Percentiles rank a stretch among this genome's conserved stretches.
These are phyloP conservation scores for Anadara kagoshimensis DNA, from an alignment of 1,140 invertebrate genomes.

Conservation along the genomic window DNA sequence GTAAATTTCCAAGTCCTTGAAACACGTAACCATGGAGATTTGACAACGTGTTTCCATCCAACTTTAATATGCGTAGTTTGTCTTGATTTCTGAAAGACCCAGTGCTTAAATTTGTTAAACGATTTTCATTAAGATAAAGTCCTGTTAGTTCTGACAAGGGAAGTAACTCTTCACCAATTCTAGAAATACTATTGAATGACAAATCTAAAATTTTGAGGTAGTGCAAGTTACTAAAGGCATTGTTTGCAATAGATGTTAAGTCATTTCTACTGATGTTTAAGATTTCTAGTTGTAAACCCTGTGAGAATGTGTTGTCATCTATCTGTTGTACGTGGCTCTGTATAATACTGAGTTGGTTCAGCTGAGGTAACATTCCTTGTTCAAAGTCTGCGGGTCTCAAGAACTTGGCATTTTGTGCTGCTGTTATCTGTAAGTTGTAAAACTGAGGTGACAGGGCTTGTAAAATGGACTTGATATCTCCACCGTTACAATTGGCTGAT, in stretches of 20 bases:
- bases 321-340: slow-evolving; percentile 7
- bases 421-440: no score
- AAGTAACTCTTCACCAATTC: slow-evolving; percentile 38
- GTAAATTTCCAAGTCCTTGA: slow-evolving; percentile 43
- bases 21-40: slow-evolving; percentile 44
- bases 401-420: no score
- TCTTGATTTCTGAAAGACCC: slow-evolving; percentile 38
- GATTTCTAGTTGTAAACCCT: slow-evolving; percentile 27
- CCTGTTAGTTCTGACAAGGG: slow-evolving; percentile 36
- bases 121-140: slow-evolving; percentile 50
- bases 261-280: slow-evolving; percentile 55
- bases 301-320: slow-evolving; percentile 37
- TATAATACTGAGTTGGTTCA: no score
- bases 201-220: slow-evolving; percentile 47
- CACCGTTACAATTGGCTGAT: no score
- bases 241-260: slow-evolving; percentile 37
- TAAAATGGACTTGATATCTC: no score
- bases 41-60: slow-evolving; percentile 54
- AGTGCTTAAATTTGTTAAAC: slow-evolving; percentile 32
- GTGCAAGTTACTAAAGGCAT: slow-evolving; percentile 45
- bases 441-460: no score
- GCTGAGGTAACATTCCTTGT: no score
- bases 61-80: slow-evolving; percentile 37
- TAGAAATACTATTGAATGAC: slow-evolving; percentile 46
- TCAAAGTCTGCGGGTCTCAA: no score